Evolutionary conservation across 2,113 vertebrate genomes (phyloP).

Genomic region (Gavialis gangeticus): DNA sequence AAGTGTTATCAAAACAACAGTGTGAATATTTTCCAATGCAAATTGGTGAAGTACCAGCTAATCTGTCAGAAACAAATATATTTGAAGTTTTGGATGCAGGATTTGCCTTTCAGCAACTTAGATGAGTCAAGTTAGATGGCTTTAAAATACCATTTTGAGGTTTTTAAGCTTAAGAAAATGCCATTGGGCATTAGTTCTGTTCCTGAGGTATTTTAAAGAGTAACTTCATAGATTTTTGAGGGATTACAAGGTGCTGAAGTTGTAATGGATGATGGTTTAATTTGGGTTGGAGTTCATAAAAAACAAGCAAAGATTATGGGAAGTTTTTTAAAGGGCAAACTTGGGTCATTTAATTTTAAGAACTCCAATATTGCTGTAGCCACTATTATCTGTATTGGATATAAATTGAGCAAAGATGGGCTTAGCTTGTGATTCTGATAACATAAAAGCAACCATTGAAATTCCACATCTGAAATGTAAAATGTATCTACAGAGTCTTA

Average conservation of each 20-base stretch:
- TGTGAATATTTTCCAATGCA: background rate
- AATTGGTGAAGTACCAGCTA: background rate
- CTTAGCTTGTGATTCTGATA: background rate
- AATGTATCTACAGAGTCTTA: background rate
- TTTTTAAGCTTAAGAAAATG: background rate
- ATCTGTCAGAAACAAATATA: background rate
- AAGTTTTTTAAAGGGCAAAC: background rate
- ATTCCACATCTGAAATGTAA: background rate
- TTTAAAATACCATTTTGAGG: background rate
- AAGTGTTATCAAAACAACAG: background rate
- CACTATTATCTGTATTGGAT: background rate
- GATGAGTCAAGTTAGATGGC: background rate
- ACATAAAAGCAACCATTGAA: background rate
- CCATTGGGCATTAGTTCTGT: background rate
- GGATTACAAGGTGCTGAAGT: background rate
- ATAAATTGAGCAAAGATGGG: background rate
- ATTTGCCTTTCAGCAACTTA: background rate
- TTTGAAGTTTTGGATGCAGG: background rate
- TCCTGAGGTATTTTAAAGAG: background rate
- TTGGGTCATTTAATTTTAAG: background rate
- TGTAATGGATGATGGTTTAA: background rate
- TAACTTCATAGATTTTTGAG: background rate
- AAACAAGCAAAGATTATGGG: background rate
- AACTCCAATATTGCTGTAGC: background rate
- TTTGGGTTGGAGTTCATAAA: background rate